These are phyloP conservation scores for Bambusicola thoracicus DNA, from an alignment of 2,113 vertebrate species.

Conservation along the genomic window DNA sequence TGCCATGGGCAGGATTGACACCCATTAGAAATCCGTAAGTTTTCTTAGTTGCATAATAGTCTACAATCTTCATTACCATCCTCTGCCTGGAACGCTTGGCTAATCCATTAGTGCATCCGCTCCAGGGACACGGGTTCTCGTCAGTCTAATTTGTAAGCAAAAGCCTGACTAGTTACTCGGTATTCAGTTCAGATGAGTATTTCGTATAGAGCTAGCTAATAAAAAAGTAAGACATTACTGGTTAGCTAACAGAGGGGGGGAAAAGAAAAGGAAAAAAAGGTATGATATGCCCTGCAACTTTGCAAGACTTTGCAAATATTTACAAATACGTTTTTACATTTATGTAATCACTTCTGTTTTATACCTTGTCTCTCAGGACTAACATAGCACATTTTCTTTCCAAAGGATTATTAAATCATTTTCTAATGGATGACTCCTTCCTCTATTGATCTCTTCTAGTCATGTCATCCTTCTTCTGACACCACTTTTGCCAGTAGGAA, in stretches of 20 bases:
- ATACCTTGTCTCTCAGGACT: background rate
- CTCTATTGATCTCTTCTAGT: background rate
- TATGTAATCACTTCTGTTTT: background rate
- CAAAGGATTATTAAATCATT: background rate
- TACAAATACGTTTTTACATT: background rate
- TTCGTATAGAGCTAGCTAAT: background rate
- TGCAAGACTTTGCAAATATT: background rate
- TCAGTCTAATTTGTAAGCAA: background rate
- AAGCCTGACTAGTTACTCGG: background rate
- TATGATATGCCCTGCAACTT: background rate
- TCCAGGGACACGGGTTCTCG: background rate
- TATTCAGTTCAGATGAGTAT: background rate
- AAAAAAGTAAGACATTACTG: background rate
- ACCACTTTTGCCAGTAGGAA: background rate
- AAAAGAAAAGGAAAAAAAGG: fast-evolving
- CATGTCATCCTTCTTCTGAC: background rate
- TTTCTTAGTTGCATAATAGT: background rate
- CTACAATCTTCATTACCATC: background rate
- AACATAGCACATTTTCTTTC: background rate
- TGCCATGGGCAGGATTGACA: no score
- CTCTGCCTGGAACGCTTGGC: background rate
- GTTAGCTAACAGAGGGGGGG: fast-evolving
- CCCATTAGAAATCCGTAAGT: background rate
- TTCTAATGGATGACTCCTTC: background rate
- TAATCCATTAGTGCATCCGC: background rate